Evolutionary conservation across 2,888 invertebrate genomes (phyloP), one percentile per base, ranked within the genome.

Genomic region (Catocala fraxini): DNA sequence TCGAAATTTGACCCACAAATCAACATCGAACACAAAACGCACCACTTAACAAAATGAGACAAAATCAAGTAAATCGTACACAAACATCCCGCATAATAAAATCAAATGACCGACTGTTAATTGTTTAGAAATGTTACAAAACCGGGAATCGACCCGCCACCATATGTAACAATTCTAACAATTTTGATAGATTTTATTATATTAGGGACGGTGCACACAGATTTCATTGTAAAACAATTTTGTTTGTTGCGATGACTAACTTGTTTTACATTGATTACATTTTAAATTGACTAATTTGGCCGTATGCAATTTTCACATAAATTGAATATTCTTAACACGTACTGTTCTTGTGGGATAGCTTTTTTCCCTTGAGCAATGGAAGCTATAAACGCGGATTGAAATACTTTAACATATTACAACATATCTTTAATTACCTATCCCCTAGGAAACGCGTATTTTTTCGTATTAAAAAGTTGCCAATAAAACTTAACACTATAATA

Each of bases 1-100:
- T 25, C n/a, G 12, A 47, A 15, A 25, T 5, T 25, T 25, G 1
- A 25, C 5, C 25, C 5, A 11, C 10, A 6, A n/a, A 34, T 12
- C 15, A 48, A 5, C 11, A 5, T 25, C 25, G 25, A 34, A 34
- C 5, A 71, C 60, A n/a, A 7, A 4, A 39, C 52, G 62, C 65
- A 68, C 35, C 67, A 73, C 68, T 79, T 68, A 68, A 81, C 78
- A 81, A 81, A 84, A 84, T 84, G 72, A 68, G 66, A 77, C 68
- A 72, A 78, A 83, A 81, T 82, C 72, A 80, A 80, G 83, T 83
- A 86, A 87, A 84, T 77, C 60, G 76, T 77, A 71, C 71, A 91
- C 90, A 92, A 89, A 90, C 86, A 89, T 87, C 92, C 92, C 92
- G 92, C 92, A 93, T 92, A 71, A 81, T 79, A 79, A 82, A 79